Conservation (phyloP, 2,888 invertebrate genomes). For the Acanthosepion lycidas region DNA sequence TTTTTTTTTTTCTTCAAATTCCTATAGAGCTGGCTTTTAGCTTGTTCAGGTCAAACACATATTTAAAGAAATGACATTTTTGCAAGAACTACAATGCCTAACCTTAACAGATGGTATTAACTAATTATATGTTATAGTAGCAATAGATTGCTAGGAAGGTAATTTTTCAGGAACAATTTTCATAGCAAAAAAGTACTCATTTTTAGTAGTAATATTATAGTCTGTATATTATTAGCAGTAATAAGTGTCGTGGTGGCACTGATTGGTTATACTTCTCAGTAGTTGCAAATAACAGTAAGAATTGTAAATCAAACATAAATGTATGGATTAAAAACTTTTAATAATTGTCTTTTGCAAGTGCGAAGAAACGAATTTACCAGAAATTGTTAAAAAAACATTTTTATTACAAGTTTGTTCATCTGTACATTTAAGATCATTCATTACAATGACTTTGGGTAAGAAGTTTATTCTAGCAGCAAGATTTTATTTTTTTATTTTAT, state of each 20-base stretch:
- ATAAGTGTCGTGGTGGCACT: no score
- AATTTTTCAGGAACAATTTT: neutral
- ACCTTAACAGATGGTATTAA: neutral
- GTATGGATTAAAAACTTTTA: no score
- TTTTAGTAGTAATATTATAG: neutral
- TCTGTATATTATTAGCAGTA: neutral
- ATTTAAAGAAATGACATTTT: neutral
- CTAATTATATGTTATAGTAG: neutral
- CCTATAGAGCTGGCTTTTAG: neutral
- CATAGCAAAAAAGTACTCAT: neutral
- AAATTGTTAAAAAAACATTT: neutral
- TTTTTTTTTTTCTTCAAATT: neutral
- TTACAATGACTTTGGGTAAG: neutral
- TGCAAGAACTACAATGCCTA: neutral
- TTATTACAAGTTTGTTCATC: neutral
- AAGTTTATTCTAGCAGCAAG: neutral
- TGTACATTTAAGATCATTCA: neutral
- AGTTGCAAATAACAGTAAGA: no score
- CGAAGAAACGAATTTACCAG: neutral
- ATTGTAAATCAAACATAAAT: no score
- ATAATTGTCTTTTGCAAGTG: no score
- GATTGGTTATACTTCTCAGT: no score
- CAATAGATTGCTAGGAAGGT: conserved; percentile 3
- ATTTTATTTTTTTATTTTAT: neutral
- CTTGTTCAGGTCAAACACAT: neutral